Base-by-base conservation (phyloP, 2,113 vertebrate species). In the Gobius niger region DNA sequence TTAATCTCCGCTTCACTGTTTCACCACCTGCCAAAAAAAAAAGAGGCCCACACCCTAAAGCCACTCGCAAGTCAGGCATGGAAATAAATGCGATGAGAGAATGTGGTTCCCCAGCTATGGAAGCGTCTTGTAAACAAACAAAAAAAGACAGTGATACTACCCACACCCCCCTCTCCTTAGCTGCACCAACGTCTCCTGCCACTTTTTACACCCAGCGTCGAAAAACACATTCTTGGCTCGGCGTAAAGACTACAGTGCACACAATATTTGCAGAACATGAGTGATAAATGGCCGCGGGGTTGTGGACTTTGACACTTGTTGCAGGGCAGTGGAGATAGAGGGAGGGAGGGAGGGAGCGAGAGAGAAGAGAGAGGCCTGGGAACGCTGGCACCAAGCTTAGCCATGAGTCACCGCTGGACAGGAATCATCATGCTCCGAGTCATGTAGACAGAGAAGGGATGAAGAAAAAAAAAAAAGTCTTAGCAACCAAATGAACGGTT, bases 41-140 rank as follows among this genome's bases (percentile, higher is more conserved):
- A n/a, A n/a, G n/a, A 71, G 13, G 69, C 53, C 69, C 75, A 89
- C 86, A 47, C 88, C 85, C 82, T 79, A 63, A 53, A 81, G 72
- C 52, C 5, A 0, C 34, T 42, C 6, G 2, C 68, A 74, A 75
- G 44, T 75, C 72, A 74, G 71, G 70, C 75, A 53, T 69, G 49
- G 51, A 77, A 78, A 60, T 52, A 53, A 62, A 5, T 67, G 71
- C 53, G 11, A 56, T 14, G 46, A 44, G 16, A 54, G 68, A 82
- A 81, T 78, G 81, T 44, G 10, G 70, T 80, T 67, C 15, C 24
- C 19, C 52, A 56, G 65, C 51, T 59, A 60, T 46, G 18, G 65
- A 46, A 66, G 47, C 44, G 5, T 51, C 56, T 7, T 63, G 53
- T 68, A 47, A 46, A n/a, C n/a, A n/a, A n/a, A n/a, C n/a, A n/a